A percentile compares a stretch with the other conserved stretches of the same genome.
phyloP scores from a whole-genome alignment of 2,797 vertebrate species.

The Thamnophis elegans region DNA sequence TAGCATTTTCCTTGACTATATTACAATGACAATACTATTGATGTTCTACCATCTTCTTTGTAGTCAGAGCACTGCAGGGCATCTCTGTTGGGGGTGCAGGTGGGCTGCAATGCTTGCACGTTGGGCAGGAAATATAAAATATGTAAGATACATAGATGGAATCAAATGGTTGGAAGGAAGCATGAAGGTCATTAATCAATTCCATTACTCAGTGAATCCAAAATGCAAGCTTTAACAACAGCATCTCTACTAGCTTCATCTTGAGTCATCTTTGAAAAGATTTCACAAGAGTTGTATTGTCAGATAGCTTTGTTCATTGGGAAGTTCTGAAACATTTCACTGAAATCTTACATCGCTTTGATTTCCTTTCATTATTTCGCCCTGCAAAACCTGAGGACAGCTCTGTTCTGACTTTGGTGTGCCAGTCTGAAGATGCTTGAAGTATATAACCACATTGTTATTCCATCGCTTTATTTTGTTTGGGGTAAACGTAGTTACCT shows the following conservation, averaged over 20 bases:
- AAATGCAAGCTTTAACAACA: not conserved
- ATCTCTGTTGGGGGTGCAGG: not conserved
- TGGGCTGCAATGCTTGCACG: not conserved
- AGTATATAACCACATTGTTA: not conserved
- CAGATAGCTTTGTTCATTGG: not conserved
- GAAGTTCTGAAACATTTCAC: not conserved
- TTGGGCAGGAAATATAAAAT: not conserved
- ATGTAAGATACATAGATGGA: not conserved
- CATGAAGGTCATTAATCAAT: not conserved
- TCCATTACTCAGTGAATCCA: not conserved
- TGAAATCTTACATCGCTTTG: not conserved
- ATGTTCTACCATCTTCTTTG: not conserved
- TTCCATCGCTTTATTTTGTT: not conserved
- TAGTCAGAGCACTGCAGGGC: not conserved
- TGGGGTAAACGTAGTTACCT: not conserved
- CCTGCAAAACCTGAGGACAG: not conserved
- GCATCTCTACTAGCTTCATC: not conserved
- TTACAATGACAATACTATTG: conserved; percentile 11
- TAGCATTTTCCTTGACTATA: conserved; percentile 38
- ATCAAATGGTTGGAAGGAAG: not conserved
- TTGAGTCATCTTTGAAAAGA: not conserved
- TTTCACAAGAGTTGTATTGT: not conserved
- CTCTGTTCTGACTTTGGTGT: not conserved
- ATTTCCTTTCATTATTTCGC: not conserved
- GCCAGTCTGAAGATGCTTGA: not conserved